Evolutionary conservation across 2,113 vertebrate species (phyloP).

Genomic region (Dasyornis broadbenti): DNA sequence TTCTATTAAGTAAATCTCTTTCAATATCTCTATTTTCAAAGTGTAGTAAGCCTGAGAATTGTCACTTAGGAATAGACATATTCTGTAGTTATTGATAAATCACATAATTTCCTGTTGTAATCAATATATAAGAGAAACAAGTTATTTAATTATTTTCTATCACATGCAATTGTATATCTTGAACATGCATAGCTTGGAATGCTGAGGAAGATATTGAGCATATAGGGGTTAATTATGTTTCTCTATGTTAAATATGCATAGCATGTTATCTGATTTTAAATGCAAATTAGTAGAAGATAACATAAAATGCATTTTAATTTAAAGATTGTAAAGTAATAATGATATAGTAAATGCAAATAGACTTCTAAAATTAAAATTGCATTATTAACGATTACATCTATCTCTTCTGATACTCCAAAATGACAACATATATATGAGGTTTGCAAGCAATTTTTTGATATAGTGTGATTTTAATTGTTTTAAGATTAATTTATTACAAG

Average conservation of each 20-base stretch:
- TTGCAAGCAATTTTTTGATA: neutral
- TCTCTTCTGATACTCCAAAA: neutral
- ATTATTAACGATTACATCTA: neutral
- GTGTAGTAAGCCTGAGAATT: neutral
- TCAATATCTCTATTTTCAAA: neutral
- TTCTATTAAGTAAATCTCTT: neutral
- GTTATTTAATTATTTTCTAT: slow-evolving; percentile 5
- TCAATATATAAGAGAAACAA: neutral
- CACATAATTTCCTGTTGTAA: neutral
- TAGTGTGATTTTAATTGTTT: neutral
- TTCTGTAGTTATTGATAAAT: neutral
- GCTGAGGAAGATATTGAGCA: neutral
- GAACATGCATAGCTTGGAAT: slow-evolving; percentile 1
- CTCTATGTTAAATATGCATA: slow-evolving; percentile 32
- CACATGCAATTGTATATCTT: slow-evolving; percentile 5
- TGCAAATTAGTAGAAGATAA: slow-evolving; percentile 32
- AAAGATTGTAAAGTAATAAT: slow-evolving; percentile 28
- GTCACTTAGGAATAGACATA: neutral
- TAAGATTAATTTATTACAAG: neutral
- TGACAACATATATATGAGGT: neutral
- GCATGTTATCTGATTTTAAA: slow-evolving; percentile 48
- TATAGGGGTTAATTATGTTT: slow-evolving; percentile 54
- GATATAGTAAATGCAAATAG: neutral
- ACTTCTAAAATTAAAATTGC: slow-evolving; percentile 20
- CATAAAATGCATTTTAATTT: slow-evolving; percentile 40